Evolutionary conservation across 2,888 invertebrate species (phyloP).

Genomic region (Zhengitettix transpicula): DNA sequence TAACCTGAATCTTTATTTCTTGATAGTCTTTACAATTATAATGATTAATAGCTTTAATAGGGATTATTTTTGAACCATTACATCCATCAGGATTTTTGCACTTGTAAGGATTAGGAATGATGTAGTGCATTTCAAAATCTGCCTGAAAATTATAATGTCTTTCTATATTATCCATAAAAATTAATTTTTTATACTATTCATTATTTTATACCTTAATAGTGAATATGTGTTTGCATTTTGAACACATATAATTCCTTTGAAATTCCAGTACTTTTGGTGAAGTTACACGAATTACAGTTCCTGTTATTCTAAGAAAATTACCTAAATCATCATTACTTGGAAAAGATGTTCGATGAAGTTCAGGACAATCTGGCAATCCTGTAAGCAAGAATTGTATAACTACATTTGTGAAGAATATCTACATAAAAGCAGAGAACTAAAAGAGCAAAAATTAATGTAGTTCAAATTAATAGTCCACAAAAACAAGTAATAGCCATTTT

Average conservation of each 20-base stretch:
- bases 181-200: background rate
- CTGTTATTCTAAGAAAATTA: conserved; percentile 55
- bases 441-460: too few relatives aligned
- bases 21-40: conserved; percentile 65
- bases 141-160: conserved; percentile 22
- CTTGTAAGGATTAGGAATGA: conserved; percentile 31
- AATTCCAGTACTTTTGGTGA: conserved; percentile 60
- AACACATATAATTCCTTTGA: conserved; percentile 54
- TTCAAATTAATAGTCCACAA: too few relatives aligned
- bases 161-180: background rate
- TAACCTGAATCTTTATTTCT: conserved; percentile 66
- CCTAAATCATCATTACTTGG: conserved; percentile 55
- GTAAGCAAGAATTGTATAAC: conserved; percentile 20
- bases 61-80: conserved; percentile 34
- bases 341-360: conserved; percentile 44
- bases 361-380: conserved; percentile 51
- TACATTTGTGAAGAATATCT: too few relatives aligned
- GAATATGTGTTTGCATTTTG: conserved; percentile 55
- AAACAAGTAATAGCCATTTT: too few relatives aligned
- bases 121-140: conserved; percentile 47
- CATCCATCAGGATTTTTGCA: conserved; percentile 42
- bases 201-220: conserved; percentile 34
- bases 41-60: conserved; percentile 36
- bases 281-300: conserved; percentile 62
- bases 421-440: too few relatives aligned